Conservation (phyloP, 2,113 vertebrate genomes). For the human (Homo sapiens) region GRCh38 chr2:101259501-101260000, state of each 20-base stretch:
- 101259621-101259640: neutral
- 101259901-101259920: too few relatives aligned
- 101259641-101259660: neutral
- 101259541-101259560: neutral
- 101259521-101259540: neutral
- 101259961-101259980: too few relatives aligned
- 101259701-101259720: neutral
- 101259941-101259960: too few relatives aligned
- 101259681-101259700: neutral
- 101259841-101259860: too few relatives aligned
- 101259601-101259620: neutral
- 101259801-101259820: too few relatives aligned
- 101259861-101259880: too few relatives aligned
- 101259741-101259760: neutral
- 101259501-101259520: neutral
- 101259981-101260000: too few relatives aligned
- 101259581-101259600: neutral
- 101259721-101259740: neutral
- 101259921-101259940: too few relatives aligned
- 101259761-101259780: neutral
- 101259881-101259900: too few relatives aligned
- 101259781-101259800: neutral
- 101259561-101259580: neutral
- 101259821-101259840: too few relatives aligned
- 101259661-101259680: neutral